Evolutionary conservation across 2,113 vertebrate species (phyloP).

Genomic region (Protobothrops mucrosquamatus): DNA sequence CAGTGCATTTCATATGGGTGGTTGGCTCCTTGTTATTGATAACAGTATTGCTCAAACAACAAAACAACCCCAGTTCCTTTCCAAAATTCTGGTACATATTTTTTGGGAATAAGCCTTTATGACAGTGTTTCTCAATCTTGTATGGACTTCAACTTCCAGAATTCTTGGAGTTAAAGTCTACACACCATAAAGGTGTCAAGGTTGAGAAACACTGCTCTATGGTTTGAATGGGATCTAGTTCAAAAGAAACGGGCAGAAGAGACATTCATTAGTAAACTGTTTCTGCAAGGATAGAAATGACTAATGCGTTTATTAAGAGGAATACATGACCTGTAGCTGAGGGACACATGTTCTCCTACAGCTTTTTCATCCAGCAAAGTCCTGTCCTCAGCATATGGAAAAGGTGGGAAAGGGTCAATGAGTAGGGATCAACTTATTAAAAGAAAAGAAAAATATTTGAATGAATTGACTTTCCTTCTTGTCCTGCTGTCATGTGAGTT

Average conservation of each 20-base stretch:
- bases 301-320: neutral
- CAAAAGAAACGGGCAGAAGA: neutral
- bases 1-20: neutral
- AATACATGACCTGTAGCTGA: neutral
- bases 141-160: neutral
- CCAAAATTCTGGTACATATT: neutral
- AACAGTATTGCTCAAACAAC: neutral
- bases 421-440: neutral
- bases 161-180: neutral
- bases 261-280: neutral
- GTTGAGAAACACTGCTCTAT: neutral
- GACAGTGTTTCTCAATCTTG: neutral
- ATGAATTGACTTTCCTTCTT: neutral
- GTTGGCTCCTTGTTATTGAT: neutral
- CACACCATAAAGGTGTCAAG: neutral
- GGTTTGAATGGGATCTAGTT: neutral
- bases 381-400: neutral
- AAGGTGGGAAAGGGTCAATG: neutral
- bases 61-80: neutral
- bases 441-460: neutral
- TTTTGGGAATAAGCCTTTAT: neutral
- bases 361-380: neutral
- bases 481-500: neutral
- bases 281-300: neutral
- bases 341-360: neutral